phyloP scores from a whole-genome alignment of 1,140 invertebrate genomes.

The Drosophila oshimai region DNA sequence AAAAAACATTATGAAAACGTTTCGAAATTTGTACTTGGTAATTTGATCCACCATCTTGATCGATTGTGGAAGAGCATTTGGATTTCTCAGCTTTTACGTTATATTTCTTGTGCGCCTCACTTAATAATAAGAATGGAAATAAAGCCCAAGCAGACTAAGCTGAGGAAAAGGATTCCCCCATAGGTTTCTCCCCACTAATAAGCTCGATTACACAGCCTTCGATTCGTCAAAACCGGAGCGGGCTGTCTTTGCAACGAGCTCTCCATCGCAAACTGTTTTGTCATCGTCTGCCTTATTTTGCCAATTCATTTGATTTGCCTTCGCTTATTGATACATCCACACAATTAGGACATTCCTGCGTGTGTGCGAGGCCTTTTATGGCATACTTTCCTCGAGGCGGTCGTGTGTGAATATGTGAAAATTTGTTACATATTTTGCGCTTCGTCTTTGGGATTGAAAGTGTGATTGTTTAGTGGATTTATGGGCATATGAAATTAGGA shows the following conservation, averaged over 20 bases:
- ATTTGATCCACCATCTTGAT: neutral
- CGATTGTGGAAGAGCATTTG: neutral
- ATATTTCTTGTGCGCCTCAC: constrained; percentile 5
- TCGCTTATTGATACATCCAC: constrained; percentile 64
- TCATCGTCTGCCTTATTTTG: constrained; percentile 60
- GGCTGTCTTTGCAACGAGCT: constrained; percentile 16
- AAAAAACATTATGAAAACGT: too few relatives aligned
- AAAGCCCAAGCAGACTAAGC: neutral
- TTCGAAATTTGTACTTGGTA: neutral
- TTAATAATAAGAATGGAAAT: constrained; percentile 53
- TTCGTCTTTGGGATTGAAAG: constrained; percentile 52
- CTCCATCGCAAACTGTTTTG: constrained; percentile 4
- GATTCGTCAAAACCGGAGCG: constrained; percentile 33
- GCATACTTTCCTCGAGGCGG: constrained; percentile 63
- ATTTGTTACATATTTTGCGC: constrained; percentile 73
- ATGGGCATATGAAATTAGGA: constrained; percentile 79
- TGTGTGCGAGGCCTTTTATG: constrained; percentile 64
- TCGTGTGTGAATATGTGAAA: constrained; percentile 76
- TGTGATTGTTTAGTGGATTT: constrained; percentile 80
- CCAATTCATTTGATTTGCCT: constrained; percentile 74
- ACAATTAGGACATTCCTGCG: constrained; percentile 4
- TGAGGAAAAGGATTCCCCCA: neutral
- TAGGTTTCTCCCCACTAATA: constrained; percentile 46
- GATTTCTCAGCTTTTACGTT: neutral
- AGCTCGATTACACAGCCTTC: constrained; percentile 63